These are phyloP conservation scores for Ypsolopha scabrella DNA, from an alignment of 2,888 invertebrate species.

Conservation along the genomic window DNA sequence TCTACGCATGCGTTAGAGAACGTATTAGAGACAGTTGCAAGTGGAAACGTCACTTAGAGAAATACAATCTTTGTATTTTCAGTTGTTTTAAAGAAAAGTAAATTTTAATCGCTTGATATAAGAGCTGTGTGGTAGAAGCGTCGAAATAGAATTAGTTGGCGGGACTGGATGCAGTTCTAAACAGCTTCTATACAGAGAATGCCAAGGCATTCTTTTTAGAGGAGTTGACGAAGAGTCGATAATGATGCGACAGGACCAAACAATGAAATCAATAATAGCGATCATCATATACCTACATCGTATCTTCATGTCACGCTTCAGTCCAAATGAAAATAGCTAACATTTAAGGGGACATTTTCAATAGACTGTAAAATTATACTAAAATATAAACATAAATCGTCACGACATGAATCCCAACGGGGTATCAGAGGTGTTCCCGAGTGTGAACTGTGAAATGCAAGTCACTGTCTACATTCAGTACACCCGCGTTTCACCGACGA, in stretches of 20 bases:
- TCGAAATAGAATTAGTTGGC: neutral
- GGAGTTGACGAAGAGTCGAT: neutral
- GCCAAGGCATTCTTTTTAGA: neutral
- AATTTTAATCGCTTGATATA: neutral
- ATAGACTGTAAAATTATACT: no score
- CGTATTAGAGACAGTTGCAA: neutral
- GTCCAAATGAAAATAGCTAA: no score
- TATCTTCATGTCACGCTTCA: no score
- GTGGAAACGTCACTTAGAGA: neutral
- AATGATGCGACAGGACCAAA: neutral
- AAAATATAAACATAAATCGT: no score
- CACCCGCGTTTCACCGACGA: no score
- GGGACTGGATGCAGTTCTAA: slow-evolving; percentile 1
- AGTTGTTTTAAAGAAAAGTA: neutral
- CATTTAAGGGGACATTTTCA: no score
- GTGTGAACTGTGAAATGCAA: no score
- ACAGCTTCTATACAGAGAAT: slow-evolving; percentile 4
- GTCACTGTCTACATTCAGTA: no score
- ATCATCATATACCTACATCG: no score
- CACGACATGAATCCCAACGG: no score
- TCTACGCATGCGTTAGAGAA: neutral
- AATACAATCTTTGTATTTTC: neutral
- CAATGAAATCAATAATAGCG: no score
- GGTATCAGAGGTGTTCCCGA: no score
- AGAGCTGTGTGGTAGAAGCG: neutral